Evolutionary conservation across 2,797 vertebrate species (phyloP).

Genomic region (Pristis pectinata): DNA sequence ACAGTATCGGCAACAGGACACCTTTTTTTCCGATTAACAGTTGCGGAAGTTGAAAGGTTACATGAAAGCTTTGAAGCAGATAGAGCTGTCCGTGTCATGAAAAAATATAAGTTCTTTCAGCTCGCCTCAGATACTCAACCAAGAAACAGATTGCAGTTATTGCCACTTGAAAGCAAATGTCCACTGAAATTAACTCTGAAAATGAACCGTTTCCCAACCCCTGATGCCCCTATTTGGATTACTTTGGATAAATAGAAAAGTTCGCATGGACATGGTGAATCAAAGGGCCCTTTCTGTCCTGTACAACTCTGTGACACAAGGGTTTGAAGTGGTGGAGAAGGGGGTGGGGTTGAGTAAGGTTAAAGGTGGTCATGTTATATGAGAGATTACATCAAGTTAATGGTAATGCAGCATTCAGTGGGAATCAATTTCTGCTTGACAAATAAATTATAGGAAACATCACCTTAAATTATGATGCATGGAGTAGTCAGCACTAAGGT

Average conservation of each 20-base stretch:
- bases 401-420: not conserved
- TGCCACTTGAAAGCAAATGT: not conserved
- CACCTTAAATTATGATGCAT: not conserved
- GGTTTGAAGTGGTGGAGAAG: no score
- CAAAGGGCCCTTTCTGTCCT: no score
- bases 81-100: not conserved
- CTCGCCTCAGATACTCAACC: no score
- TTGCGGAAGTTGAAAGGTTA: not conserved
- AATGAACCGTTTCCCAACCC: not conserved
- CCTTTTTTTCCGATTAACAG: conserved; percentile 38
- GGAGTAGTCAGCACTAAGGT: not conserved
- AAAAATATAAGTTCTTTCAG: not conserved
- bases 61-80: not conserved
- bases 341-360: no score
- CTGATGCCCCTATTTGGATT: not conserved
- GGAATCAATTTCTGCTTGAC: not conserved
- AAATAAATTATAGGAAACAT: not conserved
- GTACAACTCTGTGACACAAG: no score
- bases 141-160: not conserved
- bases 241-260: no score
- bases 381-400: not conserved
- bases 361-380: not conserved
- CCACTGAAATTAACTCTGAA: not conserved
- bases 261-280: no score
- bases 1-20: conserved; percentile 45